Conservation (phyloP, 2,888 invertebrate genomes). For the Monopis laevigella region DNA sequence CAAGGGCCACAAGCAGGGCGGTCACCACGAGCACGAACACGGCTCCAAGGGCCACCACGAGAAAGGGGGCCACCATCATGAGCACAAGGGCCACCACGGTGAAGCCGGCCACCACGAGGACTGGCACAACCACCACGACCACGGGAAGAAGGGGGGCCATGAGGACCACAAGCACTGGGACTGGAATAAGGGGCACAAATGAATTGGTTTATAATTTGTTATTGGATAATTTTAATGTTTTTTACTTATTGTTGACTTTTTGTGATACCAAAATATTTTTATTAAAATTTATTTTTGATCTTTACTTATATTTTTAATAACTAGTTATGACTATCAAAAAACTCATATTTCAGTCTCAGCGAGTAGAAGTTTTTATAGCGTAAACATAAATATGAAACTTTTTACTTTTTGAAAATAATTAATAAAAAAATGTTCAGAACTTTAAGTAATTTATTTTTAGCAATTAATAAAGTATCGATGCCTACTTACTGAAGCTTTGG, state of each 20-base stretch:
- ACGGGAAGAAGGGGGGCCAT: conserved; percentile 80
- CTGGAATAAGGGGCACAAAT: conserved; percentile 61
- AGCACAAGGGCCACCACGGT: conserved; percentile 80
- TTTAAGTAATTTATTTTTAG: too few relatives aligned
- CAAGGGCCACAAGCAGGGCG: conserved; percentile 80
- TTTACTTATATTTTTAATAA: too few relatives aligned
- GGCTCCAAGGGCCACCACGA: conserved; percentile 82
- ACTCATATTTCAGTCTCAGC: too few relatives aligned
- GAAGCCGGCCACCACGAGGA: conserved; percentile 79
- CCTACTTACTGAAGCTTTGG: too few relatives aligned
- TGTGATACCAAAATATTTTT: conserved; percentile 8
- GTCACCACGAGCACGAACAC: conserved; percentile 78
- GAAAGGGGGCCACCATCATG: conserved; percentile 80
- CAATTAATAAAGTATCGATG: too few relatives aligned
- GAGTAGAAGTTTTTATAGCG: too few relatives aligned
- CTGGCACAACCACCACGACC: conserved; percentile 73
- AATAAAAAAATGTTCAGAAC: too few relatives aligned
- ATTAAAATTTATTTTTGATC: background rate
- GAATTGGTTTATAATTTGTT: too few relatives aligned
- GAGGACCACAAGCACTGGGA: conserved; percentile 83
- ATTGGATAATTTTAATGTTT: background rate
- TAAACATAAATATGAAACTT: too few relatives aligned
- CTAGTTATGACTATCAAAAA: too few relatives aligned
- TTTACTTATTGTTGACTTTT: background rate
- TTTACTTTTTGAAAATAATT: too few relatives aligned